A percentile compares a stretch with the other conserved stretches of the same genome.
These are phyloP conservation scores for Ennomos fuscantarius DNA, from an alignment of 2,888 invertebrate genomes.

Conservation along the genomic window DNA sequence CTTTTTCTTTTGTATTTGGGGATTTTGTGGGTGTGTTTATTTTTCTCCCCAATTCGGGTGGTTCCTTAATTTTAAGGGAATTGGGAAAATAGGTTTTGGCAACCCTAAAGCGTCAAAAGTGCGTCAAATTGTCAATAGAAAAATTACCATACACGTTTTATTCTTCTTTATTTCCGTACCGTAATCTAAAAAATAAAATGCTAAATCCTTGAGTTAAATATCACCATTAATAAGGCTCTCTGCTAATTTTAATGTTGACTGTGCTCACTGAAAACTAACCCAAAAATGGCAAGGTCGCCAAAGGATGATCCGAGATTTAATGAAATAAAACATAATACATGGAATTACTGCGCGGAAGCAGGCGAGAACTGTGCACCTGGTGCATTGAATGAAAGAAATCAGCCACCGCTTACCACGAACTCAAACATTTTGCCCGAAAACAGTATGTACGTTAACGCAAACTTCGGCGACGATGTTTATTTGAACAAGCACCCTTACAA, in stretches of 20 bases:
- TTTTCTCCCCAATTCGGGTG: no score
- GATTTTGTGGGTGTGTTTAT: no score
- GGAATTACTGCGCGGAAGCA: conserved; percentile 76
- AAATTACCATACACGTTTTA: conserved; percentile 67
- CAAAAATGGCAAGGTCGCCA: conserved; percentile 83
- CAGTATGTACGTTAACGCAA: conserved; percentile 66
- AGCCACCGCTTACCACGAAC: conserved; percentile 59
- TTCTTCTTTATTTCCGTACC: conserved; percentile 51
- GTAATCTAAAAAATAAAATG: conserved; percentile 58
- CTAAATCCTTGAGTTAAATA: conserved; percentile 65
- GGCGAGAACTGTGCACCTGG: conserved; percentile 70
- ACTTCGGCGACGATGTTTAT: conserved; percentile 71
- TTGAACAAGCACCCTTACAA: conserved; percentile 70
- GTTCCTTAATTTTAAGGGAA: no score
- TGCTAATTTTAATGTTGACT: conserved; percentile 51
- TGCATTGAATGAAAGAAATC: conserved; percentile 65
- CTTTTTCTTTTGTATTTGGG: no score
- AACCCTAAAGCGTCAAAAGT: conserved; percentile 56
- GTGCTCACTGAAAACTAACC: conserved; percentile 58
- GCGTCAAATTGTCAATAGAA: conserved; percentile 69
- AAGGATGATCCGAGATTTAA: conserved; percentile 79
- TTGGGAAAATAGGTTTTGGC: no score
- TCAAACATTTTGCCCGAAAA: conserved; percentile 63
- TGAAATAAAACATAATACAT: conserved; percentile 75
- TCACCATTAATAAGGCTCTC: conserved; percentile 41